Percentiles rank a stretch among this genome's conserved stretches.
Conservation (phyloP, 2,113 vertebrate species). For the Halichoerus grypus region DNA sequence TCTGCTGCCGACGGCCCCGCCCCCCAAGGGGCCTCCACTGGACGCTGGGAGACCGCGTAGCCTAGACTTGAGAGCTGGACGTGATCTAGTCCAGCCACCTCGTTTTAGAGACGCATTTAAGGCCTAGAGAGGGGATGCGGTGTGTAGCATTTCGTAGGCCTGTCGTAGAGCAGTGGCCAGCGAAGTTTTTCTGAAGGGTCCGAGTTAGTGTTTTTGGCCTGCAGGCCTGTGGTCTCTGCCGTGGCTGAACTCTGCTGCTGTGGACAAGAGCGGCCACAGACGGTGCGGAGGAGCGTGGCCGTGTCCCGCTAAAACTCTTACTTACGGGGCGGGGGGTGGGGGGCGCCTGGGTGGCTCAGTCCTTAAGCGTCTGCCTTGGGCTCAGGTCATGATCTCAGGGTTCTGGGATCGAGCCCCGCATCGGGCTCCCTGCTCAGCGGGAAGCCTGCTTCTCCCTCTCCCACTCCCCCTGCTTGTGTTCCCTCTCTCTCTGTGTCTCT, state of each 20-base stretch:
- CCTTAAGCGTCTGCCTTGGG: no score
- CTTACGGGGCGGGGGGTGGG: neutral
- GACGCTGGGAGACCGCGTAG: neutral
- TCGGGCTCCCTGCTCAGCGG: no score
- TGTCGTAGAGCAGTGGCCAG: neutral
- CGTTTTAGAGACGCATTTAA: neutral
- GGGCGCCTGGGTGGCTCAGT: no score
- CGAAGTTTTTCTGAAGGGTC: neutral
- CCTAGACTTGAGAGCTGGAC: neutral
- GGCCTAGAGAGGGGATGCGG: neutral
- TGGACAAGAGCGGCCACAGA: neutral
- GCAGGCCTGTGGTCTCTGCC: neutral
- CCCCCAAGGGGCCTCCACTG: neutral
- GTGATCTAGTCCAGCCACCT: neutral
- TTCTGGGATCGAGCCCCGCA: no score
- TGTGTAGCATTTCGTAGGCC: neutral
- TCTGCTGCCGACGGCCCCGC: neutral
- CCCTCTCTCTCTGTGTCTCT: no score
- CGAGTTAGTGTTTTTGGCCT: neutral
- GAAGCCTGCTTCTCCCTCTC: no score
- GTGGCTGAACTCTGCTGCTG: neutral
- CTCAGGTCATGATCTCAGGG: no score
- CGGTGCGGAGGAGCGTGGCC: neutral
- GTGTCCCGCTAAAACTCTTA: neutral
- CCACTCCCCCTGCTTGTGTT: no score